A percentile compares a stretch with the other conserved stretches of the same genome.
Conservation (phyloP, 35 echinoderm and acorn worm species). For the Holothuria glaberrima region DNA sequence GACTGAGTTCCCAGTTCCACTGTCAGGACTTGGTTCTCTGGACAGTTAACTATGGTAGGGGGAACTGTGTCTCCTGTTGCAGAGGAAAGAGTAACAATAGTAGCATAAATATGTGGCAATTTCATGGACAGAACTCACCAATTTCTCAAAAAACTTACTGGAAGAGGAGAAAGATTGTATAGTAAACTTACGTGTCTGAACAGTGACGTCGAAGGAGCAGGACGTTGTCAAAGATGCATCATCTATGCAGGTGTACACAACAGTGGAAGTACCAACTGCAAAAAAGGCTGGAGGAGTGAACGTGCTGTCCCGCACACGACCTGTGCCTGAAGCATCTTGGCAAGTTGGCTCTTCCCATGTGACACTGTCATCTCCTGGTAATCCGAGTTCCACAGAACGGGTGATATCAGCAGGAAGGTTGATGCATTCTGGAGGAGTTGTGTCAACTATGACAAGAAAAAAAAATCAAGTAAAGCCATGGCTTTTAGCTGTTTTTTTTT, state of each 20-base stretch:
- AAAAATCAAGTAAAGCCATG: neutral
- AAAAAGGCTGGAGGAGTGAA: conserved; percentile 23
- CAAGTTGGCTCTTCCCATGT: conserved; percentile 59
- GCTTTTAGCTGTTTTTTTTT: neutral
- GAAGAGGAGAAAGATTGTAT: too few species aligned
- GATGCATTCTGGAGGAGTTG: conserved; percentile 43
- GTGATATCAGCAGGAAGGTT: conserved; percentile 25
- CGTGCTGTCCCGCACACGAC: conserved; percentile 40
- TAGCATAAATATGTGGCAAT: too few species aligned
- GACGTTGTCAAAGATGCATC: conserved; percentile 5
- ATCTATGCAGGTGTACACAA: conserved; percentile 15
- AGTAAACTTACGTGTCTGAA: conserved; percentile 22
- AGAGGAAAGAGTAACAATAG: neutral
- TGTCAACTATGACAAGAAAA: conserved; percentile 66
- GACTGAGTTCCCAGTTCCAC: conserved; percentile 6
- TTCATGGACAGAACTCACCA: too few species aligned
- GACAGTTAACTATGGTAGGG: conserved; percentile 32
- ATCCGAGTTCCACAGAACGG: conserved; percentile 37
- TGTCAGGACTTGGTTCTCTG: conserved; percentile 9
- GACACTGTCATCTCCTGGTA: neutral
- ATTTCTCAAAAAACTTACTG: too few species aligned
- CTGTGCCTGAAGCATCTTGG: conserved; percentile 39
- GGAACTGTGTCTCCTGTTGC: conserved; percentile 41
- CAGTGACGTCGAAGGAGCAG: conserved; percentile 8
- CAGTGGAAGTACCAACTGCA: neutral